Evolutionary conservation across 2,113 vertebrate genomes (phyloP), one percentile per base, ranked within the genome.

Genomic region (Oryzias woworae): DNA sequence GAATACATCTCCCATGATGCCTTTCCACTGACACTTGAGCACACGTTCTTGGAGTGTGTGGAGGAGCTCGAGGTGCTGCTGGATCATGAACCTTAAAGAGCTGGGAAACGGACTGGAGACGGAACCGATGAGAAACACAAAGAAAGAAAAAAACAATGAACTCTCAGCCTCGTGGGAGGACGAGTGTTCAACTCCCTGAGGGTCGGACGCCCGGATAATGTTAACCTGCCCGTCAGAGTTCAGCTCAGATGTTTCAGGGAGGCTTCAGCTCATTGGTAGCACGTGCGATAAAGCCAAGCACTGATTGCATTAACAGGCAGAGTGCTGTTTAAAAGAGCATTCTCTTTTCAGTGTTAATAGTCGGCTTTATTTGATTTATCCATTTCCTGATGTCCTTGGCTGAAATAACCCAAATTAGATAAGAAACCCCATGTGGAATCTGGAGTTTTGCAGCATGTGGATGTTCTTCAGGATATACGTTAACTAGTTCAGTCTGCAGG

Each of bases 1-100:
- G 76, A 99, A 99, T 80, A 98, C 92, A 81, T 99, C 97, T 83
- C 97, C 97, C 78, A 99, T 93, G 81, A 99, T 96, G 83, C 96
- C 94, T 90, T 96, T 95, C 82, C 95, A 94, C 73, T 97, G 95
- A 91, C 94, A 93, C 81, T 93, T 96, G 43, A 98, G 87, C 55
- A 99, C 93, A 51, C 97, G 89, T 46, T 98, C 96, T 85, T 99
- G 96, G 4, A 99, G 93, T 7, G 94, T 92, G 0, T 98, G 96
- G 50, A 98, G 94, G 53, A 99, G 92, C 79, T 98, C 95, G 8
- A 97, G 89, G 1, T 99, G 97, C 88, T 98, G 96, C 92, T 98
- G 96, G 80, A 96, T 96, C 72, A 99, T 89, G 82, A 96, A 96
- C 53, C 96, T 87, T 80, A 99, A 81, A n/a, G 94, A 96, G 75